Conservation (phyloP, 2,797 vertebrate species). For the Linurgus olivaceus region DNA sequence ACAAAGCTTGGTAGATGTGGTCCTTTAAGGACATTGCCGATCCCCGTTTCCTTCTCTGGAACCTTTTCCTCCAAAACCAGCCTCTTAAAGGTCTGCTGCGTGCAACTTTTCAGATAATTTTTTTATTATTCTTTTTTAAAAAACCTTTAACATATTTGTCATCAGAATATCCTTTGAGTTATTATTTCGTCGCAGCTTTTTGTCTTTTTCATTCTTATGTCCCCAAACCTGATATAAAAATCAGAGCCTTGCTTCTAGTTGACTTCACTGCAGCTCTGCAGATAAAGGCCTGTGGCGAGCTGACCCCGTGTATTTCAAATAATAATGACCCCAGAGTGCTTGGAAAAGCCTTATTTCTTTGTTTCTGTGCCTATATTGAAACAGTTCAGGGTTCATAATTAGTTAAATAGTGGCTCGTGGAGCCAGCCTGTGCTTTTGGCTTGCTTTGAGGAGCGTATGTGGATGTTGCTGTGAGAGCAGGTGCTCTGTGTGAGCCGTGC, state of each 20-base stretch:
- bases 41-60: neutral
- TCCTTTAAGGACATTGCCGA: neutral
- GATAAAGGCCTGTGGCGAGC: neutral
- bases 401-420: neutral
- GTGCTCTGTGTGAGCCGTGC: neutral
- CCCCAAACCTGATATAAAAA: neutral
- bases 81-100: neutral
- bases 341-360: neutral
- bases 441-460: neutral
- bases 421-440: neutral
- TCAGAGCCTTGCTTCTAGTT: neutral
- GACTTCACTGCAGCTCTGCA: neutral
- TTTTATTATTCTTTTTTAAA: neutral
- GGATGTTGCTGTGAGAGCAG: neutral
- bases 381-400: neutral
- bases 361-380: neutral
- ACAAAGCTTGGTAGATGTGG: neutral
- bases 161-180: neutral
- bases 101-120: neutral
- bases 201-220: neutral
- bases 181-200: neutral
- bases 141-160: neutral
- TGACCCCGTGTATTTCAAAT: neutral
- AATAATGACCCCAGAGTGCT: neutral
- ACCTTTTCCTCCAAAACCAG: neutral